Evolutionary conservation across 2,888 invertebrate species (phyloP).

Genomic region (Pachliopta kotzebuea): DNA sequence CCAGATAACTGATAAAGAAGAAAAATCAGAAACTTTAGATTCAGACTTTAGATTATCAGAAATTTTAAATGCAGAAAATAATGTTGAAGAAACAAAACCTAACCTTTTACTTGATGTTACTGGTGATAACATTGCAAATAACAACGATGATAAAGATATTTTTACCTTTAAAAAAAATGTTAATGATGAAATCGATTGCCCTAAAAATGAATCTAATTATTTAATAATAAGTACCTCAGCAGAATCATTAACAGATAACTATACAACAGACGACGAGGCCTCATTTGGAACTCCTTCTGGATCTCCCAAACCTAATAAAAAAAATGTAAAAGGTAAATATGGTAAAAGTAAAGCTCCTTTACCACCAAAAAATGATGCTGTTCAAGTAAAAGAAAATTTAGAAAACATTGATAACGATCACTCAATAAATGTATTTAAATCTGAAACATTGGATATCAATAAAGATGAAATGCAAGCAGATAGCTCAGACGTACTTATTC

Average conservation of each 20-base stretch:
- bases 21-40: not conserved
- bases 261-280: conserved; percentile 66
- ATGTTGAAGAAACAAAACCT: not conserved
- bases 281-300: conserved; percentile 73
- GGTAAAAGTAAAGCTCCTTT: conserved; percentile 73
- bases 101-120: not conserved
- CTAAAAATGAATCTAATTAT: conserved; percentile 6
- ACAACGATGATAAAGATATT: conserved; percentile 4
- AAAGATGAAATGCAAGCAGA: not conserved
- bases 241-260: conserved; percentile 30
- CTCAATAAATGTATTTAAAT: conserved; percentile 34
- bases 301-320: conserved; percentile 65
- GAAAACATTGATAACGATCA: conserved; percentile 37
- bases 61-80: not conserved
- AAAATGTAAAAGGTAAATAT: conserved; percentile 66
- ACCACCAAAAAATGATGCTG: conserved; percentile 46
- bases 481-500: conserved; percentile 45
- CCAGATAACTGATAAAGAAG: conserved; percentile 17
- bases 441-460: not conserved
- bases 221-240: conserved; percentile 9
- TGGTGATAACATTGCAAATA: not conserved
- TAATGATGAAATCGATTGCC: not conserved
- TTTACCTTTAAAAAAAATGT: not conserved
- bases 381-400: conserved; percentile 60
- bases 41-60: too few species aligned